A percentile compares a stretch with the other conserved stretches of the same genome.
Conservation (phyloP, 1,140 invertebrate species). For the Leptoteleia sp. region DNA sequence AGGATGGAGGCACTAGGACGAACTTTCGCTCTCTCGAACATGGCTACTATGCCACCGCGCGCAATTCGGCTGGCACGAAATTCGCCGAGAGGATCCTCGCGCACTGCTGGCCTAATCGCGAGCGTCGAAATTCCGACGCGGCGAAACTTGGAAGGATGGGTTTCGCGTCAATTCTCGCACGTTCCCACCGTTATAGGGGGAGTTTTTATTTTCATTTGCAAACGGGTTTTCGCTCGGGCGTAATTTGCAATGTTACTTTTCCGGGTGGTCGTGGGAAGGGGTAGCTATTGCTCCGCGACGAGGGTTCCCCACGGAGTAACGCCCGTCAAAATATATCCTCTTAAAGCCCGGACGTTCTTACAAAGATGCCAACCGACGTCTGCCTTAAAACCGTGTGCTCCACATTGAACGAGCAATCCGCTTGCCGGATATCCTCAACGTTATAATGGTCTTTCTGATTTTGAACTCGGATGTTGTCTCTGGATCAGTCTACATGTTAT, state of each 20-base stretch:
- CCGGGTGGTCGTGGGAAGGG: background rate
- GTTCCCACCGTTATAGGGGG: too few species aligned
- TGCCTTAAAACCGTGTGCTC: constrained; percentile 34
- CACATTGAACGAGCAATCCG: constrained; percentile 23
- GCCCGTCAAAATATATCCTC: constrained; percentile 34
- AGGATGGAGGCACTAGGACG: constrained; percentile 81
- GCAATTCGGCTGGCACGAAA: constrained; percentile 43
- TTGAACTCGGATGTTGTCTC: constrained; percentile 20
- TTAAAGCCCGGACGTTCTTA: constrained; percentile 17
- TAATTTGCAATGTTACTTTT: constrained; percentile 11
- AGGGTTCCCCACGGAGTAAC: background rate
- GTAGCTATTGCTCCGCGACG: too few species aligned
- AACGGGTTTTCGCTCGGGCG: background rate
- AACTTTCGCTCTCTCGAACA: constrained; percentile 80
- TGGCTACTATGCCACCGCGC: constrained; percentile 71
- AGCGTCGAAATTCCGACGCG: background rate
- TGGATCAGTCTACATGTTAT: too few species aligned
- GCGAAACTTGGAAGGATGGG: too few species aligned
- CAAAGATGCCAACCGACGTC: constrained; percentile 65
- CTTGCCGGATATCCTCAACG: constrained; percentile 26
- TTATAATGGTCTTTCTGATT: constrained; percentile 39
- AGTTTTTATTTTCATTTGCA: background rate
- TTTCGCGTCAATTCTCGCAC: too few species aligned
- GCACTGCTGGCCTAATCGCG: constrained; percentile 17
- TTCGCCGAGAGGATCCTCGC: too few species aligned